Conservation (phyloP, 2,113 vertebrate genomes). For the Neodon shergylaensis region DNA sequence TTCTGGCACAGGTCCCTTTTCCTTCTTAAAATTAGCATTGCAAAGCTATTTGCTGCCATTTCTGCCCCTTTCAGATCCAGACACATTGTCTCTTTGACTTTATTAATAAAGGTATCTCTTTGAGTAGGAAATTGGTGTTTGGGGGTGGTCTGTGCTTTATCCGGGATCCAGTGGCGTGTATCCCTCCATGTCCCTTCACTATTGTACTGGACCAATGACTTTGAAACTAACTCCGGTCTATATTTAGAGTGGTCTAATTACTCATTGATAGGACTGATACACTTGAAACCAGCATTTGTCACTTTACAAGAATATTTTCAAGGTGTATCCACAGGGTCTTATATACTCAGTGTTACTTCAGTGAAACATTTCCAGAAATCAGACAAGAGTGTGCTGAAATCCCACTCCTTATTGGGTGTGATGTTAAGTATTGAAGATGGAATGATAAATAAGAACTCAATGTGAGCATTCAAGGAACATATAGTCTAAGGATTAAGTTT, state of each 20-base stretch:
- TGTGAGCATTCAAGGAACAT: background rate
- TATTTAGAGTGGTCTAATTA: background rate
- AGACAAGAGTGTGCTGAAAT: background rate
- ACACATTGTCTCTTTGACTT: background rate
- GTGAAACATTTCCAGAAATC: background rate
- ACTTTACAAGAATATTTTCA: background rate
- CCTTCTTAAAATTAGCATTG: background rate
- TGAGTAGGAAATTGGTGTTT: background rate
- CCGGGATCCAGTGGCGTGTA: rapidly evolving
- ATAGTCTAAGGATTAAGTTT: background rate
- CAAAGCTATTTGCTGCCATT: background rate
- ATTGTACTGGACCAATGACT: background rate
- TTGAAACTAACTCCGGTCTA: background rate
- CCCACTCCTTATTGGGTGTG: background rate
- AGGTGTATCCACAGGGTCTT: background rate
- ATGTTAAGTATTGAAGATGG: background rate
- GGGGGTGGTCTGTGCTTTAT: background rate
- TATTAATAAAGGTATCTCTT: background rate
- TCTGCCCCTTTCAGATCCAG: background rate
- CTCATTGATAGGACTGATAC: background rate
- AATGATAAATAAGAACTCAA: background rate
- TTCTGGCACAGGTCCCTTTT: background rate
- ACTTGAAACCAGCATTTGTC: background rate
- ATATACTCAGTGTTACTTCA: background rate
- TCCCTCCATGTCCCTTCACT: background rate